Evolutionary conservation across 1,140 invertebrate species (phyloP).

Genomic region (Battus philenor): DNA sequence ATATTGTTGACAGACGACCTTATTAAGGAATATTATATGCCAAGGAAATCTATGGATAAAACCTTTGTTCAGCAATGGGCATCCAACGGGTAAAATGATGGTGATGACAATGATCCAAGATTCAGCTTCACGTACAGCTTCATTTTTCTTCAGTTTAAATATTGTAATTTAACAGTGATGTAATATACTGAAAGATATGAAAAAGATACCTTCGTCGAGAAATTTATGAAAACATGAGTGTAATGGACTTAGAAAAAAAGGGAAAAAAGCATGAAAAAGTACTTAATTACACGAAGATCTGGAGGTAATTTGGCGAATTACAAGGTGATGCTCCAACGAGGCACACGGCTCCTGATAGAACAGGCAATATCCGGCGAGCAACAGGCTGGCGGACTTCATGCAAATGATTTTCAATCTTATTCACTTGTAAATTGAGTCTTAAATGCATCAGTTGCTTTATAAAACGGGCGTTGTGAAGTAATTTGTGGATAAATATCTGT

Average conservation of each 20-base stretch:
- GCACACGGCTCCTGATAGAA: constrained; percentile 40
- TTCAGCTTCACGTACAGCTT: no score
- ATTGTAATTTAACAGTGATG: no score
- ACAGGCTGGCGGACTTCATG: constrained; percentile 32
- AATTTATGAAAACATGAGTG: no score
- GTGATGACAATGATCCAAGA: no score
- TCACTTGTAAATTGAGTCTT: not conserved
- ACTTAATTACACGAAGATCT: constrained; percentile 58
- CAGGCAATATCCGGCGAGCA: constrained; percentile 56
- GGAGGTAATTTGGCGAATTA: constrained; percentile 62
- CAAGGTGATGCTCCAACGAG: constrained; percentile 53
- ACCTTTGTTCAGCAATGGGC: no score
- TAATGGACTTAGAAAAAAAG: constrained; percentile 7
- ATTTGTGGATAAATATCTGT: constrained; percentile 33
- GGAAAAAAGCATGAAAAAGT: constrained; percentile 28
- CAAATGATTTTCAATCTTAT: constrained; percentile 23
- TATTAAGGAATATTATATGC: no score
- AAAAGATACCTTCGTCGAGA: no score
- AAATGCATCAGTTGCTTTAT: not conserved
- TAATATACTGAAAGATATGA: no score
- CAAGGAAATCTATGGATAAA: no score
- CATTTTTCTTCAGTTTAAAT: no score
- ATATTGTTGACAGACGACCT: no score
- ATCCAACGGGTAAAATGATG: no score
- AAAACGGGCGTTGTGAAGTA: constrained; percentile 6